Evolutionary conservation across 2,888 invertebrate genomes (phyloP).

Genomic region (Plagodis dolabraria): DNA sequence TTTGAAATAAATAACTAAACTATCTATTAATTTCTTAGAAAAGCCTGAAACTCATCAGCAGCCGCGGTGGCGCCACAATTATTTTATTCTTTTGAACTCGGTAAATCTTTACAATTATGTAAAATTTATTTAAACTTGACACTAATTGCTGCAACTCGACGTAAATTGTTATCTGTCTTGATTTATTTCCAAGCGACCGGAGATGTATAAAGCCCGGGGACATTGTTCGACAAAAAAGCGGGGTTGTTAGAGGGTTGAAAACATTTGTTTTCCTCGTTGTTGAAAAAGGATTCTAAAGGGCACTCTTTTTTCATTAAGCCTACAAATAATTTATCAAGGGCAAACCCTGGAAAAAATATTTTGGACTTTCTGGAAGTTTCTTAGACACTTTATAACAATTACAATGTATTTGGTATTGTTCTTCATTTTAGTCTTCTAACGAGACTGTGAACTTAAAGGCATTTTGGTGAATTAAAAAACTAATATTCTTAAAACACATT

Average conservation of each 20-base stretch:
- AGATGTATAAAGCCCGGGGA: slow-evolving; percentile 19
- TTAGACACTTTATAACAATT: too few relatives aligned
- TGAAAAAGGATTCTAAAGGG: slow-evolving; percentile 18
- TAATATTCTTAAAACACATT: too few relatives aligned
- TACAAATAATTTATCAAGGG: slow-evolving; percentile 6
- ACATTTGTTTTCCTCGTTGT: slow-evolving; percentile 23
- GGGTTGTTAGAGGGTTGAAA: slow-evolving; percentile 23
- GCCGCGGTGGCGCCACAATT: background rate
- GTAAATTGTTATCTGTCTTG: slow-evolving; percentile 47
- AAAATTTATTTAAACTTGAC: slow-evolving; percentile 48
- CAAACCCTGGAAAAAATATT: too few relatives aligned
- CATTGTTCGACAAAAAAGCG: slow-evolving; percentile 20
- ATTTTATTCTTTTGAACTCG: slow-evolving; percentile 4
- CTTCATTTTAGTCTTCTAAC: too few relatives aligned
- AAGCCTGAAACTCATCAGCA: background rate
- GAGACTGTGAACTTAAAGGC: too few relatives aligned
- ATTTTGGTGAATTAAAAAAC: too few relatives aligned
- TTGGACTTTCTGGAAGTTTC: too few relatives aligned
- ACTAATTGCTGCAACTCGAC: slow-evolving; percentile 48
- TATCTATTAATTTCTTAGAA: slow-evolving; percentile 5
- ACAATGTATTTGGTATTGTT: too few relatives aligned
- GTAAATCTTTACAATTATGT: slow-evolving; percentile 46
- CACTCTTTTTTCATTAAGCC: slow-evolving; percentile 22
- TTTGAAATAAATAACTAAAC: background rate
- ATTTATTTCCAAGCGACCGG: slow-evolving; percentile 43